These are phyloP conservation scores for Belgica antarctica DNA, from an alignment of 2,888 invertebrate genomes.

Conservation along the genomic window DNA sequence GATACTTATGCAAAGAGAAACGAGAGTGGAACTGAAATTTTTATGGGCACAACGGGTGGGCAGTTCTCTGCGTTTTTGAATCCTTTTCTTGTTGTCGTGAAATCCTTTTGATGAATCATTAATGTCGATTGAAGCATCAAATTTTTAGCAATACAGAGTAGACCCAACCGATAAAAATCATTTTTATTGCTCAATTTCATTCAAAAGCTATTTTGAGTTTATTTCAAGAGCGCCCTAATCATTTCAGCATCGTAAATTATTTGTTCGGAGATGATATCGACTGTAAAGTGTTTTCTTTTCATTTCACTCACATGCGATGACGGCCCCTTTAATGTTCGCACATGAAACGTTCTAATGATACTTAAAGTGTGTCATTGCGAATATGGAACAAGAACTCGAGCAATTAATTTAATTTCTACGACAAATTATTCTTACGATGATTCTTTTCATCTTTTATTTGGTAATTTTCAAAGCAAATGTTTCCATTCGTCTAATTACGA, in stretches of 20 bases:
- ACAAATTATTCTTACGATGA: neutral
- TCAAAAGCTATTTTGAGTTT: neutral
- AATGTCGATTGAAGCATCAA: neutral
- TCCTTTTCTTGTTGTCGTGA: neutral
- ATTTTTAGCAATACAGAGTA: neutral
- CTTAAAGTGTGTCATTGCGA: neutral
- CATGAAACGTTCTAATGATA: neutral
- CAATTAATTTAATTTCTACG: conserved; percentile 17
- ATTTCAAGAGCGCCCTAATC: neutral
- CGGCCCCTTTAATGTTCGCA: neutral
- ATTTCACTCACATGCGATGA: neutral
- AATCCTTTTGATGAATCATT: conserved; percentile 16
- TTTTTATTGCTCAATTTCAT: neutral
- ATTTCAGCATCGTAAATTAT: conserved; percentile 2
- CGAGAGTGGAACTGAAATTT: neutral
- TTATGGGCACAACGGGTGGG: neutral
- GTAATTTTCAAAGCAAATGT: neutral
- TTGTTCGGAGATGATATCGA: neutral
- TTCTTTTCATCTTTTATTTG: conserved; percentile 17
- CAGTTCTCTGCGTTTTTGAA: neutral
- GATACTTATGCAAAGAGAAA: neutral
- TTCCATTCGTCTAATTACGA: neutral
- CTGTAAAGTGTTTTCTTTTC: too few species aligned
- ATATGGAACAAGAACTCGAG: neutral
- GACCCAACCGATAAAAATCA: neutral